phyloP scores from a whole-genome alignment of 92 coral and sea anemone genomes.

The Palythoa grandiflora region DNA sequence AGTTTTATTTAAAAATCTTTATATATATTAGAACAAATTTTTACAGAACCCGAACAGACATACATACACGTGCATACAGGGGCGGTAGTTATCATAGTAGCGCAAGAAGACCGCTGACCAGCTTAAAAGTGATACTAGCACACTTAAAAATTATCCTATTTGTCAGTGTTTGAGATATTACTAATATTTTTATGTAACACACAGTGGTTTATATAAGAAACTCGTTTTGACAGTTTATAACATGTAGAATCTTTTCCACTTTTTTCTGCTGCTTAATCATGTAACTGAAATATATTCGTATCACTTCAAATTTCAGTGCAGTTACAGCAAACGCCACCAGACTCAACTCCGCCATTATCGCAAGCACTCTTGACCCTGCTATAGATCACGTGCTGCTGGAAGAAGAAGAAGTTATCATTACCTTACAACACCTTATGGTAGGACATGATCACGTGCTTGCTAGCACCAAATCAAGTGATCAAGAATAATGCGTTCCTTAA shows the following conservation, averaged over 20 bases:
- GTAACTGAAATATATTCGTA: background rate
- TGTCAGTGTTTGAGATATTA: no score
- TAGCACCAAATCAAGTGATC: background rate
- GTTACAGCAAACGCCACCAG: background rate
- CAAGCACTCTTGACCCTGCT: slow-evolving; percentile 33
- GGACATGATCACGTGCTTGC: background rate
- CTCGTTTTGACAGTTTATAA: background rate
- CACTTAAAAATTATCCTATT: no score
- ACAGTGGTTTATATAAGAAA: no score
- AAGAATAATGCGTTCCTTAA: no score
- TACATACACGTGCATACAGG: no score
- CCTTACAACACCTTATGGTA: slow-evolving; percentile 12
- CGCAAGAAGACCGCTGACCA: no score
- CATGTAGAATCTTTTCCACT: background rate
- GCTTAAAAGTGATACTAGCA: no score
- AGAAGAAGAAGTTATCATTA: slow-evolving; percentile 1
- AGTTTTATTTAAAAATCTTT: no score
- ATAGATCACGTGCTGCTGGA: slow-evolving; percentile 12
- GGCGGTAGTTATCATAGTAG: no score
- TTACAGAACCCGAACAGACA: no score
- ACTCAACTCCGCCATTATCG: slow-evolving; percentile 29
- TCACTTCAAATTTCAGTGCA: background rate
- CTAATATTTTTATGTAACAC: no score
- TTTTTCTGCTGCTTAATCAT: background rate
- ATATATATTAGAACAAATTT: no score